These are phyloP conservation scores for Molanna angustata DNA, from an alignment of 2,888 invertebrate genomes.

Conservation along the genomic window DNA sequence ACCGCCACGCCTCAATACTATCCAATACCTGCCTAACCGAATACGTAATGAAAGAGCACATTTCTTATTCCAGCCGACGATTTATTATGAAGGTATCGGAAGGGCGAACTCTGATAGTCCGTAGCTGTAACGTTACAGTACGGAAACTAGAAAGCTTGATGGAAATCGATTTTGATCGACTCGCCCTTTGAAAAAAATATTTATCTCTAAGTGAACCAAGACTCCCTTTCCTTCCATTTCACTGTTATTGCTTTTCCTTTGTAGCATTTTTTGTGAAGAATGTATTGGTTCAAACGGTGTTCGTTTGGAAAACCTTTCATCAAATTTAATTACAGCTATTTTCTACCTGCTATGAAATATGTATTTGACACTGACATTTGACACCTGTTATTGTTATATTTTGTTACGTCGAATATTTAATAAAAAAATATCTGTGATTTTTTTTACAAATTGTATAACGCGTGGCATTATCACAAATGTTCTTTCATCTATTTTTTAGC, in stretches of 20 bases:
- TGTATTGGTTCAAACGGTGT: too few species aligned
- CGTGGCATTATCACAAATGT: too few species aligned
- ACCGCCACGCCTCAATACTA: not conserved
- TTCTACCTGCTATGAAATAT: too few species aligned
- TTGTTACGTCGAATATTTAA: too few species aligned
- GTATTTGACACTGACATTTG: too few species aligned
- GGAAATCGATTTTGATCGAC: slow-evolving; percentile 2
- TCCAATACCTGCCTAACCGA: not conserved
- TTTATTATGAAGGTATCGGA: slow-evolving; percentile 17
- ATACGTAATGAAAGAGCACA: slow-evolving; percentile 21
- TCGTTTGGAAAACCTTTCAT: too few species aligned
- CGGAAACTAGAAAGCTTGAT: slow-evolving; percentile 1
- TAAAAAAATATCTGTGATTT: too few species aligned
- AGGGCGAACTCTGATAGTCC: slow-evolving; percentile 6
- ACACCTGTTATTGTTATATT: too few species aligned
- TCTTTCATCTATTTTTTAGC: too few species aligned
- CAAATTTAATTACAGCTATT: too few species aligned
- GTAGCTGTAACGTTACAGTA: not conserved
- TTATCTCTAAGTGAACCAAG: slow-evolving; percentile 12
- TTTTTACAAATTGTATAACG: too few species aligned
- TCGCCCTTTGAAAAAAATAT: slow-evolving; percentile 10
- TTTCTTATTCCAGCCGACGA: slow-evolving; percentile 15
- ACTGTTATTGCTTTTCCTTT: slow-evolving; percentile 13
- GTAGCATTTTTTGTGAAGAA: slow-evolving; percentile 3
- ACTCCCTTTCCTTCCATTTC: slow-evolving; percentile 6